Evolutionary conservation across 1,140 invertebrate species (phyloP), one percentile per base, ranked within the genome.

Genomic region (Laupala kohalensis): DNA sequence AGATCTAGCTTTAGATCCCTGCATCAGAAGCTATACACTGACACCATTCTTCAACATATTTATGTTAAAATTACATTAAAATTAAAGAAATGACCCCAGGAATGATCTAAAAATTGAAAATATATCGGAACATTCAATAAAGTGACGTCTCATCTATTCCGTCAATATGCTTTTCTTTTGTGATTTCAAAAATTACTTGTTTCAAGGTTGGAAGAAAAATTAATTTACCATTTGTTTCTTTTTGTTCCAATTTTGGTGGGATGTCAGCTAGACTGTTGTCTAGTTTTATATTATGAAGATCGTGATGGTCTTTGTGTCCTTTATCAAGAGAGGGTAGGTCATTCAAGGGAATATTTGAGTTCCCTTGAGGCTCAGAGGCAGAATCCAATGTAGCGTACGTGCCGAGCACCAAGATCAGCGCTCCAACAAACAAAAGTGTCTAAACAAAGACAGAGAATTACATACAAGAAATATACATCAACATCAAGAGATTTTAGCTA

Each of bases 371-470:
- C 74, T 87, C 82, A 73, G 92, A 90, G 4, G 89, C 86, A 1
- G 90, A 89, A 79, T 88, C 88, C 37, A 96, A 80, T 79, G 93
- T 95, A 5, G 92, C 91, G 77, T 92, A 95, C 0, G 94, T 95
- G 73, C 93, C 92, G 24, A 94, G 81, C 6, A 95, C 85, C 86
- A 96, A 88, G 53, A 95, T 88, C 30, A 89, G 84, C 12, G 94
- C 81, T 0, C 93, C 93, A 77, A 92, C 81, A 26, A 91, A 81
- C 69, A 94, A 80, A 53, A 94, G 85, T 68, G 89, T 79, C 89
- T 92, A 72, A 84, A 84, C 71, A 69, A 76, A 71, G 76, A 69
- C 74, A 72, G 65, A 62, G 70, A 71, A 74, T 5, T 29, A 71
- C 29, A 62, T 23, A 12, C 5, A 65, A 53, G 64, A 25, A 71